Evolutionary conservation across 1,140 invertebrate species (phyloP).

Genomic region (Drosophila sulfurigaster): DNA sequence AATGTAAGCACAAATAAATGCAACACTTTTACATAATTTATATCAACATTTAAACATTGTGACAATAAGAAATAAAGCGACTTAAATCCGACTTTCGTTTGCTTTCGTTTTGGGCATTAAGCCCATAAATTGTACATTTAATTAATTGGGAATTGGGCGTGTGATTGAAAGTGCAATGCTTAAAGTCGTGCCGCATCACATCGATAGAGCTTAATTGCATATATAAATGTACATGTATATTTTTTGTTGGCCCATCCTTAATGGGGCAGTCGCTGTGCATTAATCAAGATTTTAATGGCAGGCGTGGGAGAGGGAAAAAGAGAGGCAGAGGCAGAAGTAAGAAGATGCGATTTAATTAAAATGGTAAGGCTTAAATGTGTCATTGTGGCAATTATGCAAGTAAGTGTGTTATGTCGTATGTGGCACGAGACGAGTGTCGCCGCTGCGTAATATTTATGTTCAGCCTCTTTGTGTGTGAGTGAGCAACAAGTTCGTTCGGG

Average conservation of each 20-base stretch:
- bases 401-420: not conserved
- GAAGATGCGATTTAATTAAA: constrained; percentile 52
- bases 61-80: not conserved
- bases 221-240: constrained; percentile 9
- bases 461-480: not conserved
- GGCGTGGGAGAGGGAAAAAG: not conserved
- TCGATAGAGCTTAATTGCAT: constrained; percentile 41
- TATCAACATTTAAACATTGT: not conserved
- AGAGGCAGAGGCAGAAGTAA: not conserved
- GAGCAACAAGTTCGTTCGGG: not conserved
- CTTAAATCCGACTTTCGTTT: not conserved
- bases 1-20: not conserved
- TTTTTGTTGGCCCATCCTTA: constrained; percentile 36
- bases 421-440: not conserved
- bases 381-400: constrained; percentile 14
- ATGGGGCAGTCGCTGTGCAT: constrained; percentile 38
- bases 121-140: constrained; percentile 37
- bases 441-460: not conserved
- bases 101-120: not conserved
- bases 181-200: constrained; percentile 29
- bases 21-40: not conserved
- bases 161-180: constrained; percentile 41
- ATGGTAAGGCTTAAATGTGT: constrained; percentile 14
- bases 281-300: constrained; percentile 56
- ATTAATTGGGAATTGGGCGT: constrained; percentile 60